Percentiles rank a stretch among this genome's conserved stretches.
These are phyloP conservation scores for Perizoma flavofasciatum DNA, from an alignment of 2,888 invertebrate genomes.

Conservation along the genomic window DNA sequence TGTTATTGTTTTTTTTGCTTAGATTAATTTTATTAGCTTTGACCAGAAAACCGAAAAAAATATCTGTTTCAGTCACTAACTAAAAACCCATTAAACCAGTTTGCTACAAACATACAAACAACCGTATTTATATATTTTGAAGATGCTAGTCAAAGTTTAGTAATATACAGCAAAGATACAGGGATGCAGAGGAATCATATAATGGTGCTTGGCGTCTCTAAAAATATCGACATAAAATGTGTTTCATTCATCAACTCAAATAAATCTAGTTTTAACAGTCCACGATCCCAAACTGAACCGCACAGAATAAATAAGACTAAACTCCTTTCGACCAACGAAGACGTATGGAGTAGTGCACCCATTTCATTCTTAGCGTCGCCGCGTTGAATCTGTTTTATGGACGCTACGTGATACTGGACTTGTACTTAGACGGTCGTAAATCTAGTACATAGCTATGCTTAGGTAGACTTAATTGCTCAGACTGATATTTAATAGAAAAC, in stretches of 20 bases:
- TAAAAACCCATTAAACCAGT: too few relatives aligned
- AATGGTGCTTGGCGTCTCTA: too few relatives aligned
- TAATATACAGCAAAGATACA: too few relatives aligned
- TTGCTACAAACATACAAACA: too few relatives aligned
- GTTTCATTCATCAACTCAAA: slow-evolving; percentile 1
- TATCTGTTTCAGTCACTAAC: not conserved
- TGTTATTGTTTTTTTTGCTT: too few relatives aligned
- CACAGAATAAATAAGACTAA: slow-evolving; percentile 27
- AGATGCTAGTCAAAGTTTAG: too few relatives aligned
- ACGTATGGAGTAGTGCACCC: slow-evolving; percentile 46
- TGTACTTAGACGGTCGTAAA: slow-evolving; percentile 60
- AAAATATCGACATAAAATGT: not conserved
- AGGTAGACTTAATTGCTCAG: slow-evolving; percentile 27
- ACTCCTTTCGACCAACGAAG: slow-evolving; percentile 33
- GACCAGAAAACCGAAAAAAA: not conserved
- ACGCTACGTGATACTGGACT: slow-evolving; percentile 63
- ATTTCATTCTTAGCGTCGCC: slow-evolving; percentile 45
- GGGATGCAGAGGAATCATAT: too few relatives aligned
- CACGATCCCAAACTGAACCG: slow-evolving; percentile 9
- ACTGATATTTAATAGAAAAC: slow-evolving; percentile 34
- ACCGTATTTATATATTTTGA: too few relatives aligned
- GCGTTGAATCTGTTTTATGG: slow-evolving; percentile 72
- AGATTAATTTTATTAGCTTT: too few relatives aligned
- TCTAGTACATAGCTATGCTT: slow-evolving; percentile 39
- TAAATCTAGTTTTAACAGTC: slow-evolving; percentile 9